These are phyloP conservation scores for Drosophila nebulosa DNA, from an alignment of 1,140 invertebrate species.

Conservation along the genomic window DNA sequence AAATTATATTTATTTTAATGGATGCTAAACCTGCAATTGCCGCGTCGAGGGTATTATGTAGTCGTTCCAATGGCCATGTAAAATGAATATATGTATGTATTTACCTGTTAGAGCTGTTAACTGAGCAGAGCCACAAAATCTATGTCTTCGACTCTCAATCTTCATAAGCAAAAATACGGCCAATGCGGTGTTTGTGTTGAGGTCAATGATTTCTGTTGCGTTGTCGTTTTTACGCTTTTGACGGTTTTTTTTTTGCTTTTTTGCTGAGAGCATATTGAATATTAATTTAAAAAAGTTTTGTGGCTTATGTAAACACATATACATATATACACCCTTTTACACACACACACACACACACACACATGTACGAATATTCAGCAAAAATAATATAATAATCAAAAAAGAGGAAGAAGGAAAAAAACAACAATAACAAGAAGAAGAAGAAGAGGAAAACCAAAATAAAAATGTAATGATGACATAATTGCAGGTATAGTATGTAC, in stretches of 20 bases:
- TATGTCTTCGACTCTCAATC: constrained; percentile 43
- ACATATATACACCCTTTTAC: not conserved
- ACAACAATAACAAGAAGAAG: not conserved
- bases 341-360: not conserved
- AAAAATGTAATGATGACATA: constrained; percentile 68
- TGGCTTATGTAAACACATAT: constrained; percentile 59
- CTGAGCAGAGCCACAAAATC: constrained; percentile 6
- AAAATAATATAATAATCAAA: constrained; percentile 21
- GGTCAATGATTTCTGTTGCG: constrained; percentile 74
- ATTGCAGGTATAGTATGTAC: constrained; percentile 19
- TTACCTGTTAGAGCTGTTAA: constrained; percentile 25
- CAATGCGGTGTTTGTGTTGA: constrained; percentile 64
- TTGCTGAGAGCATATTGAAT: constrained; percentile 60
- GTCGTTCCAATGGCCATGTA: constrained; percentile 1
- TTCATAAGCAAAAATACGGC: constrained; percentile 66
- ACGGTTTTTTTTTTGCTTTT: constrained; percentile 18
- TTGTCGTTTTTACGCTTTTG: constrained; percentile 64
- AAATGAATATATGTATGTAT: constrained; percentile 3
- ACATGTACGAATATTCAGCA: constrained; percentile 21
- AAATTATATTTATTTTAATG: no score
- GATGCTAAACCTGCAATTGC: no score
- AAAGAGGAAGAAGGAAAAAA: not conserved
- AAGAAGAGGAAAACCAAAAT: not conserved
- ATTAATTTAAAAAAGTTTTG: constrained; percentile 61
- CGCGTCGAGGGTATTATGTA: constrained; percentile 12